A percentile compares a stretch with the other conserved stretches of the same genome.
These are phyloP conservation scores for Peromyscus leucopus DNA, from an alignment of 2,113 vertebrate genomes.

Conservation along the genomic window DNA sequence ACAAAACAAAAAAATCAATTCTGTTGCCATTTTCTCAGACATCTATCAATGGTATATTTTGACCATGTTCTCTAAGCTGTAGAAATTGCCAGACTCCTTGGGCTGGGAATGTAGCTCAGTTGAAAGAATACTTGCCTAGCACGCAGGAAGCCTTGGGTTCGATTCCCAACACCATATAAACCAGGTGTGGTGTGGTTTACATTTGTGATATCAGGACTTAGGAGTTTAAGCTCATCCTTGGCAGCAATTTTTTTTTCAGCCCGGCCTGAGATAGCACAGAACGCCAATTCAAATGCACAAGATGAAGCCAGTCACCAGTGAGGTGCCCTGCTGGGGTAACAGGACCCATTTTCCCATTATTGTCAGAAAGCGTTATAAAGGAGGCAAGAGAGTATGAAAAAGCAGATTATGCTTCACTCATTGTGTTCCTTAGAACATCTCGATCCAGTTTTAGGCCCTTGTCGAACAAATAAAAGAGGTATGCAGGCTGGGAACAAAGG, in stretches of 20 bases:
- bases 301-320: background rate
- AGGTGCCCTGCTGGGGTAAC: background rate
- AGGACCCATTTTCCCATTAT: background rate
- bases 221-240: background rate
- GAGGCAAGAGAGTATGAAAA: background rate
- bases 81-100: background rate
- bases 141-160: too few relatives aligned
- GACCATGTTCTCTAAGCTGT: background rate
- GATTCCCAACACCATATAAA: background rate
- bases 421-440: background rate
- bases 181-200: background rate
- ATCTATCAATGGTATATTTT: background rate
- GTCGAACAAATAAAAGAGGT: conserved; percentile 11
- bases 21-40: background rate
- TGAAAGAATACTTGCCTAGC: too few relatives aligned
- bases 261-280: background rate
- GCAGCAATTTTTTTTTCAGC: background rate
- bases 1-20: background rate
- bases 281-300: background rate
- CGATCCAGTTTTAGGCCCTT: background rate
- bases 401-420: background rate
- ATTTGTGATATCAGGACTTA: too few relatives aligned
- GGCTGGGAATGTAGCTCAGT: background rate
- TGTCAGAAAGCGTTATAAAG: background rate
- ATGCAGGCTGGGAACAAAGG: background rate